Base-by-base conservation (phyloP, 1,140 invertebrate genomes). In the Drosophila bifasciata region DNA sequence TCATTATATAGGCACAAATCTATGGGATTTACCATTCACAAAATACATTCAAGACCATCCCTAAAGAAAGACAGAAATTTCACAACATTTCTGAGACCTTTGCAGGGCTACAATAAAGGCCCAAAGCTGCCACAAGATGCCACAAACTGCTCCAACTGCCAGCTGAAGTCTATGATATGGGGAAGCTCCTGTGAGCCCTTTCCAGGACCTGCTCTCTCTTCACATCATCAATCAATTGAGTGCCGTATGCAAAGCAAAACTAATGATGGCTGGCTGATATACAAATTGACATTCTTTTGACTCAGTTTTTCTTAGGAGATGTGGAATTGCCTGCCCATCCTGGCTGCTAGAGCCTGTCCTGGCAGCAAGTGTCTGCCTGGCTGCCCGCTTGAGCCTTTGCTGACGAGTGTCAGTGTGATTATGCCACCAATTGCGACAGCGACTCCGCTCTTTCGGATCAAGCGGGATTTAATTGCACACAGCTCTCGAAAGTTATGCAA, bases 161-260 rank as follows among this genome's bases (percentile, higher is more conserved):
- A 21, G n/a, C 19, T 21, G 19, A 21, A 3, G 19, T 21, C 4
- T 21, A 21, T 21, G 19, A 2, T 21, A 36, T 21, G 19, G 2
- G 19, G 1, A 21, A 21, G 19, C 19, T 3, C 2, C 19, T 21
- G 19, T 21, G 19, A 21, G 19, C 19, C 19, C 19, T 21, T 21
- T 2, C 3, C 19, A 21, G 19, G 2, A 21, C 19, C 32, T 28
- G 49, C 48, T 50, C 39, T 52, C 25, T 19, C 5, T 52, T 53
- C 49, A 63, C 62, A 62, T 80, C 80, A 85, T 85, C 68, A 85
- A 86, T 85, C 80, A 86, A 77, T 77, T 72, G 56, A 72, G 68
- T 72, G 59, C 62, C 60, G 74, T 13, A 5, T 36, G 32, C 32
- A 36, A 36, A 36, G 32, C 13, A 74, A 73, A 76, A 76, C 74